These are phyloP conservation scores for Dynastes grantii DNA, from an alignment of 2,888 invertebrate genomes.

Conservation along the genomic window DNA sequence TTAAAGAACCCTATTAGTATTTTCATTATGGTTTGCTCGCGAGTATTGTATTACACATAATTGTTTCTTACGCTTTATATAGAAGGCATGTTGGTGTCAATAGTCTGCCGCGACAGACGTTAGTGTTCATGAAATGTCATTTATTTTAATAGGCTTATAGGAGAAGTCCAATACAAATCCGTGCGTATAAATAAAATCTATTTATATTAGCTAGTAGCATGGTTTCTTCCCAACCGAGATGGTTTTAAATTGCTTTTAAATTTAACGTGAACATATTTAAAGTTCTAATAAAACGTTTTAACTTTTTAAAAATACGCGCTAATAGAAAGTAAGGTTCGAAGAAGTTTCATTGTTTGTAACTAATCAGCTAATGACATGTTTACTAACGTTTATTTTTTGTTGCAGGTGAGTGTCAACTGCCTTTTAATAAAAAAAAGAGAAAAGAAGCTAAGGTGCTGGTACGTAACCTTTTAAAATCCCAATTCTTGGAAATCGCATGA, in stretches of 20 bases:
- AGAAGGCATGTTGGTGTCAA: constrained; percentile 24
- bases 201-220: background rate
- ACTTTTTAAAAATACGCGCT: too few species aligned
- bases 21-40: background rate
- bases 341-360: too few species aligned
- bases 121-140: constrained; percentile 11
- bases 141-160: constrained; percentile 17
- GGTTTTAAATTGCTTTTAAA: constrained; percentile 8
- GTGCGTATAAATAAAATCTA: constrained; percentile 26
- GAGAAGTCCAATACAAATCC: background rate
- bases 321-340: too few species aligned
- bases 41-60: constrained; percentile 26
- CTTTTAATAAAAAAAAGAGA: too few species aligned
- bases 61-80: constrained; percentile 1
- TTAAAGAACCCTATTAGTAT: background rate
- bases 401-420: too few species aligned
- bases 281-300: background rate
- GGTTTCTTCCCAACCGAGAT: background rate
- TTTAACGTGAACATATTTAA: background rate
- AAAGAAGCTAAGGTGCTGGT: too few species aligned
- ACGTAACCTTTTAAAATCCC: too few species aligned
- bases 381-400: too few species aligned
- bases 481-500: too few species aligned
- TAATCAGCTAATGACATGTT: too few species aligned
- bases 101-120: constrained; percentile 32